Evolutionary conservation across 1,140 invertebrate species (phyloP).

Genomic region (Psix sp.): DNA sequence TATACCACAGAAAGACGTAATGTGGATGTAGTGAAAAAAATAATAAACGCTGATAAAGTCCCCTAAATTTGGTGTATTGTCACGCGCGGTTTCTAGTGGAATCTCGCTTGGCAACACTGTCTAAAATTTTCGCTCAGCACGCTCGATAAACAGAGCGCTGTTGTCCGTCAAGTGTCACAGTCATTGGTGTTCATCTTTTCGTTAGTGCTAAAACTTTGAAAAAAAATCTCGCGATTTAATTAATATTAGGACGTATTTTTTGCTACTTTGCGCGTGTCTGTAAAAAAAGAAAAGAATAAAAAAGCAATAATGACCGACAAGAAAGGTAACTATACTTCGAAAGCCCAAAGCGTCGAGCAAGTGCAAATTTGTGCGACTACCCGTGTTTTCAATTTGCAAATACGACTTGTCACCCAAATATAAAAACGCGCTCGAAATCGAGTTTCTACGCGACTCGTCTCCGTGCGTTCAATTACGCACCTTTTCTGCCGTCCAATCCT

Average conservation of each 20-base stretch:
- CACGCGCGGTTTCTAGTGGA: neutral
- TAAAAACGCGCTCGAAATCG: slow-evolving; percentile 29
- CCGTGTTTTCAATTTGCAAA: slow-evolving; percentile 66
- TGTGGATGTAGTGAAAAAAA: neutral
- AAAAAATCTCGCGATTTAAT: slow-evolving; percentile 65
- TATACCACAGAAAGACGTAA: too few species aligned
- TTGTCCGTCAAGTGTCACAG: slow-evolving; percentile 71
- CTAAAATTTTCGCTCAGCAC: slow-evolving; percentile 39
- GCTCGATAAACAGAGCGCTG: slow-evolving; percentile 71
- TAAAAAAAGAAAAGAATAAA: slow-evolving; percentile 76
- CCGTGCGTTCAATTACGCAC: neutral
- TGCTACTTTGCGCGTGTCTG: slow-evolving; percentile 68
- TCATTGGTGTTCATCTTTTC: slow-evolving; percentile 65
- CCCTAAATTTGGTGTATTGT: neutral
- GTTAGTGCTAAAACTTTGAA: slow-evolving; percentile 64
- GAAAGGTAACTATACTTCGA: slow-evolving; percentile 76
- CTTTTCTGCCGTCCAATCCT: neutral
- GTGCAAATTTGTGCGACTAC: slow-evolving; percentile 58
- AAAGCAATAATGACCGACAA: slow-evolving; percentile 78
- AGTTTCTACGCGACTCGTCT: slow-evolving; percentile 4
- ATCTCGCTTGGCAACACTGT: slow-evolving; percentile 16
- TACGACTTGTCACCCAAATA: slow-evolving; percentile 65
- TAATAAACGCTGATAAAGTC: neutral
- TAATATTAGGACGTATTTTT: slow-evolving; percentile 65
- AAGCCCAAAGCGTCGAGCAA: slow-evolving; percentile 59